Percentiles rank a stretch among this genome's conserved stretches.
Conservation (phyloP, 2,797 vertebrate species). For the Acridotheres tristis region DNA sequence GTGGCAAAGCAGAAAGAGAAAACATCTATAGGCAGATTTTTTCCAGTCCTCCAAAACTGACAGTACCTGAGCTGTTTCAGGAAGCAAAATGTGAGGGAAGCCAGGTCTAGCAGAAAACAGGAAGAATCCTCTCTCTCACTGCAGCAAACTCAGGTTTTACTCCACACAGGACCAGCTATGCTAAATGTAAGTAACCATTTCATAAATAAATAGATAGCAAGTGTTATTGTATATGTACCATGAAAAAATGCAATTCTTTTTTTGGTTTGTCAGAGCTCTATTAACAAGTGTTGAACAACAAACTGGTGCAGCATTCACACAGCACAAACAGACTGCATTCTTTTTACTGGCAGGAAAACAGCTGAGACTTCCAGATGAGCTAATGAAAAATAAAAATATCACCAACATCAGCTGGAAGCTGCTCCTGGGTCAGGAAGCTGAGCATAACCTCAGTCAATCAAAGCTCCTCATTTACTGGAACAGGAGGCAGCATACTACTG, state of each 20-base stretch:
- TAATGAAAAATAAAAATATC: slow-evolving; percentile 31
- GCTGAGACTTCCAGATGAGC: not conserved
- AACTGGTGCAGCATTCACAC: not conserved
- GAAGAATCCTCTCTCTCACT: not conserved
- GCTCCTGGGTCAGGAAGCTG: not conserved
- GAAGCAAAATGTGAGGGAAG: not conserved
- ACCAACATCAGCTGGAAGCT: not conserved
- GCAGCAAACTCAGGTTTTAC: not conserved
- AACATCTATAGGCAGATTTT: not conserved
- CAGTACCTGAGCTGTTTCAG: not conserved
- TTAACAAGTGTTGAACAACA: not conserved
- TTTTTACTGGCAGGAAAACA: not conserved
- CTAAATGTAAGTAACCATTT: not conserved
- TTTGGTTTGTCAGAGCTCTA: not conserved
- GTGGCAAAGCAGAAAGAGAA: not conserved
- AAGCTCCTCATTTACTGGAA: slow-evolving; percentile 23
- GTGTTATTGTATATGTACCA: not conserved
- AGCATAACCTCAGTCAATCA: not conserved
- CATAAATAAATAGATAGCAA: not conserved
- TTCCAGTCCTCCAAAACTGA: not conserved
- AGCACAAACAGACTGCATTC: not conserved
- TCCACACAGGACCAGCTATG: fast-evolving
- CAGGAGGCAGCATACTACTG: not conserved
- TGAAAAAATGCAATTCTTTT: not conserved
- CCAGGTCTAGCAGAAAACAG: not conserved